A percentile compares a stretch with the other conserved stretches of the same genome.
phyloP scores from a whole-genome alignment of 2,888 invertebrate species.

The Athalia rosae region DNA sequence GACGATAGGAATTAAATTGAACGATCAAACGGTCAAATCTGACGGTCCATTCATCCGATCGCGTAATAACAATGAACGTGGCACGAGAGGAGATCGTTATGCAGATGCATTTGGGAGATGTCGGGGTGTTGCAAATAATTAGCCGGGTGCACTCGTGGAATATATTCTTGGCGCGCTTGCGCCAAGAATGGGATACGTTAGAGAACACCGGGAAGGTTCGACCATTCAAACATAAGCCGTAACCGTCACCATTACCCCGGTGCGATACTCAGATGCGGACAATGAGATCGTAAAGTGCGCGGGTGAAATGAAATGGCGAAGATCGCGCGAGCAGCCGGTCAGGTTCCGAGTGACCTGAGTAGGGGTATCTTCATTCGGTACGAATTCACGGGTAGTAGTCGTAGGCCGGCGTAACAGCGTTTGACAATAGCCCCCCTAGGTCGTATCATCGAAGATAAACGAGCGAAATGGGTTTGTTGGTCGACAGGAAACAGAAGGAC shows the following conservation, averaged over 20 bases:
- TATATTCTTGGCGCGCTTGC: conserved; percentile 33
- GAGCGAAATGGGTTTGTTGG: conserved; percentile 35
- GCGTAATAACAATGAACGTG: not conserved
- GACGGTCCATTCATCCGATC: too few species aligned
- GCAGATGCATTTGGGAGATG: not conserved
- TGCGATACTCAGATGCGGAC: not conserved
- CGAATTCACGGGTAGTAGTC: not conserved
- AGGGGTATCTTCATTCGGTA: not conserved
- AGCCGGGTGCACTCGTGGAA: conserved; percentile 1
- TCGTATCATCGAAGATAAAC: not conserved
- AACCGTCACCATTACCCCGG: not conserved
- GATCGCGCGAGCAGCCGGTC: too few species aligned
- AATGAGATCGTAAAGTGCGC: not conserved
- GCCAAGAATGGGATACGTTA: conserved; percentile 26
- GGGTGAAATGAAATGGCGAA: not conserved
- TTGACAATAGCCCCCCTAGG: too few species aligned
- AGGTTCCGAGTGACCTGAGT: too few species aligned
- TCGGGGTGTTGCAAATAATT: not conserved
- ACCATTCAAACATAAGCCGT: conserved; percentile 19
- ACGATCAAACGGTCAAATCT: not conserved
- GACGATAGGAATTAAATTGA: conserved; percentile 1
- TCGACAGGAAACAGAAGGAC: conserved; percentile 37
- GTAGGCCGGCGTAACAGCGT: too few species aligned
- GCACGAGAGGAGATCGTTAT: not conserved
- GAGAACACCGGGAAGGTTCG: conserved; percentile 32